A percentile compares a stretch with the other conserved stretches of the same genome.
Conservation (phyloP, 2,888 invertebrate species). For the Bellardia pandia region DNA sequence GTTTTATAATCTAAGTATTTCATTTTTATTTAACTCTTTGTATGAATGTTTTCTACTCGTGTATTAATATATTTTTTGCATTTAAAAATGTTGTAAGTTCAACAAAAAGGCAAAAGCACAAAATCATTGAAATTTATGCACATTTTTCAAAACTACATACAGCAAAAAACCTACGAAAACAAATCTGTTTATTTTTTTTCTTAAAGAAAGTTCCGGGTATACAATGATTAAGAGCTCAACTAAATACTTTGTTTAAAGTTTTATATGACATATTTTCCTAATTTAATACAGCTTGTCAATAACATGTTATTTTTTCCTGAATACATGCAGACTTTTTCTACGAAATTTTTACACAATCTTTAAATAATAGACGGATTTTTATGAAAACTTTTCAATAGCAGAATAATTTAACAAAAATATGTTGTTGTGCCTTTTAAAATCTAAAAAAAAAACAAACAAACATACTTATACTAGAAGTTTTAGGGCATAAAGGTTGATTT, state of each 20-base stretch:
- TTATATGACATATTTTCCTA: conserved; percentile 1
- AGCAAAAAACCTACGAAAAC: background rate
- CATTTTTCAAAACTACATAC: conserved; percentile 17
- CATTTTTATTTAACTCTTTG: background rate
- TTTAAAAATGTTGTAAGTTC: conserved; percentile 21
- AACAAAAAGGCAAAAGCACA: background rate
- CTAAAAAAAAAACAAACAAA: background rate
- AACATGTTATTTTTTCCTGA: background rate
- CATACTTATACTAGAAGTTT: background rate
- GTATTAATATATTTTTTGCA: background rate
- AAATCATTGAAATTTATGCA: conserved; percentile 61
- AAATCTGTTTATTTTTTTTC: background rate
- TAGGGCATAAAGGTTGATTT: background rate
- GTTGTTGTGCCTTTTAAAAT: background rate
- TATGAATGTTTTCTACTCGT: too few species aligned
- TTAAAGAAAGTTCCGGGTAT: conserved; percentile 7
- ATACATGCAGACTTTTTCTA: background rate
- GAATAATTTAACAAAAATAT: background rate
- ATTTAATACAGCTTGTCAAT: conserved; percentile 37
- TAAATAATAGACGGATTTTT: conserved; percentile 28
- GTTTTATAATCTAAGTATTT: conserved; percentile 24
- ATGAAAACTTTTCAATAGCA: background rate
- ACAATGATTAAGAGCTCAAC: conserved; percentile 41
- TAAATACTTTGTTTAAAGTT: conserved; percentile 40
- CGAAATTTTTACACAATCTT: conserved; percentile 7